Evolutionary conservation across 2,888 invertebrate genomes (phyloP).

Genomic region (Hetaerina titia): DNA sequence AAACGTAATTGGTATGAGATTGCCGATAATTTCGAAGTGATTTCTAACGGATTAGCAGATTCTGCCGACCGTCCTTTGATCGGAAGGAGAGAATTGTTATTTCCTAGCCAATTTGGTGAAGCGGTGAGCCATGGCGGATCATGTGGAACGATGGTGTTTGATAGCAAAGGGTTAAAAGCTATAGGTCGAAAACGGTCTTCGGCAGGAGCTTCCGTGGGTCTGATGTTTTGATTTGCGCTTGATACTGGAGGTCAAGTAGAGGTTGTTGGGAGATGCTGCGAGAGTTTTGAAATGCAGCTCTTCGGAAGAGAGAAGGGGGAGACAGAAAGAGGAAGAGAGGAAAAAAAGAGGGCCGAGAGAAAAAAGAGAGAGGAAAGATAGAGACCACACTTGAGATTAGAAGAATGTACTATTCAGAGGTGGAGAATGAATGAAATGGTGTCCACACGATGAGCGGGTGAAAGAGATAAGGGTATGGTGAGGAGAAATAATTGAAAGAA

Average conservation of each 20-base stretch:
- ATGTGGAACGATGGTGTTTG: background rate
- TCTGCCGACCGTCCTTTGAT: background rate
- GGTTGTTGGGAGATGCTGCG: background rate
- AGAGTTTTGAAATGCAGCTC: background rate
- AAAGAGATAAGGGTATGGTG: too few species aligned
- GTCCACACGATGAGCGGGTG: background rate
- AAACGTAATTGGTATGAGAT: background rate
- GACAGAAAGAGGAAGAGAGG: background rate
- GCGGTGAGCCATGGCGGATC: background rate
- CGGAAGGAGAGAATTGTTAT: background rate
- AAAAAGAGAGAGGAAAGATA: background rate
- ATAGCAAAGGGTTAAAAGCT: background rate
- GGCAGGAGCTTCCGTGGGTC: background rate
- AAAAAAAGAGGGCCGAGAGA: background rate
- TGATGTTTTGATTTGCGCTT: background rate
- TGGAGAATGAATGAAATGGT: background rate
- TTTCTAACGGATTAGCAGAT: slow-evolving; percentile 10
- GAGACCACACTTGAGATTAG: background rate
- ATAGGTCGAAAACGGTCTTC: background rate
- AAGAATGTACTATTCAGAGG: background rate
- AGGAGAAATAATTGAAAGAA: too few species aligned
- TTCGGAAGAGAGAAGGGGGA: background rate
- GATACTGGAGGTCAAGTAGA: too few species aligned
- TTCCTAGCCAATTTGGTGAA: background rate
- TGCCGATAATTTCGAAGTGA: slow-evolving; percentile 22